Base-by-base conservation (phyloP, 2,888 invertebrate species). In the Griposia aprilina region DNA sequence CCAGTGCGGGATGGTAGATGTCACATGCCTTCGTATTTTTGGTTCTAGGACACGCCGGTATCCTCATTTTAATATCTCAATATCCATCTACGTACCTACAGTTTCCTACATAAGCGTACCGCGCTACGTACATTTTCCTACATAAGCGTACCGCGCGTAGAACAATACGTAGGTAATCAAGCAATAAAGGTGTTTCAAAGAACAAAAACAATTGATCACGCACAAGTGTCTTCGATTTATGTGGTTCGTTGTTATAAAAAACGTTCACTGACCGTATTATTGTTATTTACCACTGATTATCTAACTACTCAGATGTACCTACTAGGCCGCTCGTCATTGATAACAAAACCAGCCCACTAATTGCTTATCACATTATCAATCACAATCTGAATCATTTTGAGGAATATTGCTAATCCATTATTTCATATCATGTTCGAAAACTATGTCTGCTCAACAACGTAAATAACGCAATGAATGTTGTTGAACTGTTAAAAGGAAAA, bases 101-200 rank as follows among this genome's bases (percentile, higher is more conserved):
- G 57, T 17, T n/a, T n/a, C 11, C 7, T n/a, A 20, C 17, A 60
- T 7, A 36, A 6, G 7, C 7, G 7, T 36, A 69, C 7, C 17
- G n/a, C 17, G 7, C n/a, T n/a, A n/a, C n/a, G 26, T 13, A 48
- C 10, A 23, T 68, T 17, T n/a, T n/a, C 11, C 7, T n/a, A 20
- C 17, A 60, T 7, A 36, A 6, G 7, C 7, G 7, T 36, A 69
- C 7, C 17, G n/a, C 17, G 7, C n/a, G 3, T n/a, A 36, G 17
- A 60, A 36, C 60, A 36, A 69, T 69, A 60, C 3, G 48, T 50
- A 23, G 26, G n/a, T 60, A 65, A 36, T 62, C 36, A 36, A 69
- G n/a, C 36, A 69, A 17, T 60, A 69, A n/a, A 69, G 36, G 36
- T 69, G 36, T 69, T 69, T 62, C 62, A 62, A 36, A 69, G 36